phyloP scores from a whole-genome alignment of 2,113 vertebrate species.

The Sitta europaea region DNA sequence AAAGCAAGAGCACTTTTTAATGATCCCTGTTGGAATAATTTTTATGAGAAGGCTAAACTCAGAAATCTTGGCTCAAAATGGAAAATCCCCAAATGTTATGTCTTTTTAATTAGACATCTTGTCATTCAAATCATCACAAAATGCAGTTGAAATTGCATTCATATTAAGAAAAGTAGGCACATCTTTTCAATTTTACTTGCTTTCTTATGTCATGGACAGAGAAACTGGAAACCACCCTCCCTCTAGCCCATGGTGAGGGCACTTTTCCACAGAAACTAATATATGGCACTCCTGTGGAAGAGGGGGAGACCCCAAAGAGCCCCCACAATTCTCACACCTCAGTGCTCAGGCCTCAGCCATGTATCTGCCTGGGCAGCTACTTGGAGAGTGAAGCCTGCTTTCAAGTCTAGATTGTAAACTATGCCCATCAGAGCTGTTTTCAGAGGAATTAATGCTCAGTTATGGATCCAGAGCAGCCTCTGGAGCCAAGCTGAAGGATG shows the following conservation, averaged over 20 bases:
- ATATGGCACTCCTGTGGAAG: background rate
- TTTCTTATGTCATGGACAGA: background rate
- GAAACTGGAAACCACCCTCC: background rate
- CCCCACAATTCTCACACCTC: background rate
- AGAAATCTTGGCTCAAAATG: background rate
- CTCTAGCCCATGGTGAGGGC: accelerated
- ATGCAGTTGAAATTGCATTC: background rate
- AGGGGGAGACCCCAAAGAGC: background rate
- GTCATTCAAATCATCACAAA: background rate
- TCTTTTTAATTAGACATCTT: background rate
- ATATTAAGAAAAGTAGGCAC: background rate
- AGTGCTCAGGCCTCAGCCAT: background rate
- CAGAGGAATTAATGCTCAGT: background rate
- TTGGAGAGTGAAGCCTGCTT: background rate
- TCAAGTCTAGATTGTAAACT: background rate
- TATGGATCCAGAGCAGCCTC: background rate
- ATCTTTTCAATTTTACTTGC: background rate
- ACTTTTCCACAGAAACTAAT: background rate
- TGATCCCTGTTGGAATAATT: background rate
- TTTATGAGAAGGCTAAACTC: slow-evolving; percentile 2
- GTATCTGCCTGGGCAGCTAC: background rate
- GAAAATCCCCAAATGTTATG: background rate
- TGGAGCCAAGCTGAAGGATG: background rate
- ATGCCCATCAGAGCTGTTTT: background rate
- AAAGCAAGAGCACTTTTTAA: background rate